Evolutionary conservation across 2,797 vertebrate genomes (phyloP).

Genomic region (Eremophila alpestris): DNA sequence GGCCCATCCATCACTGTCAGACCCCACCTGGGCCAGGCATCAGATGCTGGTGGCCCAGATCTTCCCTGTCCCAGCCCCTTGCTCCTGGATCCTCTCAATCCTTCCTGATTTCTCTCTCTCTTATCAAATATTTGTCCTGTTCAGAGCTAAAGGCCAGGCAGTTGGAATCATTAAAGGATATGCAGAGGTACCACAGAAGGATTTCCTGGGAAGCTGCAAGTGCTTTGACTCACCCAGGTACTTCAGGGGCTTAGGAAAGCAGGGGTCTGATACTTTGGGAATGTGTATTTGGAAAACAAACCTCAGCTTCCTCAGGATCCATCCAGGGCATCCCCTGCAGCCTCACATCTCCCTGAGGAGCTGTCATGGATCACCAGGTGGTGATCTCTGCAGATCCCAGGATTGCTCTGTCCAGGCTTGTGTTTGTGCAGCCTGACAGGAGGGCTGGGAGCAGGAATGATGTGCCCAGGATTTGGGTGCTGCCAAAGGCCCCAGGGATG

Average conservation of each 20-base stretch:
- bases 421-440: neutral
- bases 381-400: neutral
- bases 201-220: neutral
- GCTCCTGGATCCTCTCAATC: neutral
- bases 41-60: neutral
- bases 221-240: neutral
- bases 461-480: neutral
- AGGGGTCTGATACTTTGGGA: neutral
- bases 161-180: neutral
- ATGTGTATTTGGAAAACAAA: neutral
- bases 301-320: neutral
- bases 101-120: neutral
- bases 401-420: neutral
- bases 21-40: neutral
- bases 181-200: neutral
- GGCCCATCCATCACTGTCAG: slow-evolving; percentile 30
- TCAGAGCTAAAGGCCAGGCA: neutral
- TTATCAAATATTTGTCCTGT: neutral
- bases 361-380: neutral
- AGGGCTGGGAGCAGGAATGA: neutral
- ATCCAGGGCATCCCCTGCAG: neutral
- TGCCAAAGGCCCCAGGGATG: neutral
- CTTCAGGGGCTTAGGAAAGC: neutral
- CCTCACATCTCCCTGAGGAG: neutral
- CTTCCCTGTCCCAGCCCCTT: neutral